A percentile compares a stretch with the other conserved stretches of the same genome.
Evolutionary conservation across 2,113 vertebrate species (phyloP).

Genomic region (Arenaria interpres): DNA sequence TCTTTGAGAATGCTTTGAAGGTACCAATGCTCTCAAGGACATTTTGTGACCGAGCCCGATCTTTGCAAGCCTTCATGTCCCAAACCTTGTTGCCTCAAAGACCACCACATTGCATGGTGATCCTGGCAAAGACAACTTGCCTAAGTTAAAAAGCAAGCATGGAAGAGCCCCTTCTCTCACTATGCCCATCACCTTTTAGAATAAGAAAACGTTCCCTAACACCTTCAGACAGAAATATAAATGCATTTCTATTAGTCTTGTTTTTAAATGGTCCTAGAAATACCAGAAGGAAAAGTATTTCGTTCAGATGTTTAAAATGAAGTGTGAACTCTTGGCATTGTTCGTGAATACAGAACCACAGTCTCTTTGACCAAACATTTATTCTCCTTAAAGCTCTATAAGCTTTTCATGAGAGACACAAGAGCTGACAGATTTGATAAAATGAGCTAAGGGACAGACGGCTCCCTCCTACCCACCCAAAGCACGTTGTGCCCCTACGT

Average conservation of each 20-base stretch:
- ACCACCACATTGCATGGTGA: neutral
- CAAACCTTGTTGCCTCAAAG: neutral
- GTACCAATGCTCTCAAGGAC: neutral
- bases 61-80: neutral
- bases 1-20: neutral
- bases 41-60: neutral
- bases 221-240: neutral
- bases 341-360: neutral
- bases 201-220: neutral
- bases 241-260: neutral
- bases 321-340: neutral
- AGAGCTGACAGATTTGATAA: neutral
- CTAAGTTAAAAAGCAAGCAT: neutral
- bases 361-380: neutral
- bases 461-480: neutral
- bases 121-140: neutral
- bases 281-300: neutral
- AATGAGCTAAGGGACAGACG: neutral
- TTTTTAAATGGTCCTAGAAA: neutral
- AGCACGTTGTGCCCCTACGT: fast-evolving
- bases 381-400: neutral
- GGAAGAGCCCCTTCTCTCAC: neutral
- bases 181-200: neutral
- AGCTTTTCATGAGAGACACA: neutral
- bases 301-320: neutral